Base-by-base conservation (phyloP, 2,797 vertebrate genomes). In the Hyperoplus immaculatus region DNA sequence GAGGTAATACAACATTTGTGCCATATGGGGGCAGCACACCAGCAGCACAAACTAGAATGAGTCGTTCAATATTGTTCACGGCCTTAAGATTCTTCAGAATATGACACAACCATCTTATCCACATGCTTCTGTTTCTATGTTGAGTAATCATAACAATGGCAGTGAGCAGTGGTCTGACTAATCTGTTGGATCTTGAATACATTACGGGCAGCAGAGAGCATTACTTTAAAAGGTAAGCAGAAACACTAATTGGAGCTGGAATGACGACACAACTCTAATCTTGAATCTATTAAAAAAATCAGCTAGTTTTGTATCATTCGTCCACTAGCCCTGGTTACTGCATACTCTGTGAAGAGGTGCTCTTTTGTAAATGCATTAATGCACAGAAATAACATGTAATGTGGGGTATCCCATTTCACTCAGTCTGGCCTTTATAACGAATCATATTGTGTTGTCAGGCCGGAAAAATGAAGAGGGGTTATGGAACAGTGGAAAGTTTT, bases 1-100 rank as follows among this genome's bases (percentile, higher is more conserved):
- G 72, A 55, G 10, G 88, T 87, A 87, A 82, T 86, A 76, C 55
- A 77, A 11, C 1, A 29, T 65, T 84, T 84, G 83, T 69, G 82
- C 92, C 91, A 92, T 85, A 81, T 29, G 82, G 85, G 60, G 84
- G 90, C 80, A 91, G 82, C 80, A 75, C 39, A 75, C n/a, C 49
- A 61, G 29, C 64, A 70, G 60, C 43, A 74, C 8, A 75, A 55
- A 15, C 29, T 53, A 38, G 21, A 63, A 6, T 18, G 18, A 46
- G 51, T 43, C 49, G 42, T 18, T 72, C 36, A 42, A 29, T 39
- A 43, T 45, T 80, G 58, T 75, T 75, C 61, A 41, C 10, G 7
- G 56, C 38, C 11, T 63, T 70, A 29, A 53, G 50, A 60, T 8
- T 63, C 18, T 15, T 47, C 36, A 67, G 53, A 60, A 75, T n/a